Evolutionary conservation across 2,113 vertebrate species (phyloP), one percentile per base, ranked within the genome.

Genomic region (Aleadryas rufinucha): DNA sequence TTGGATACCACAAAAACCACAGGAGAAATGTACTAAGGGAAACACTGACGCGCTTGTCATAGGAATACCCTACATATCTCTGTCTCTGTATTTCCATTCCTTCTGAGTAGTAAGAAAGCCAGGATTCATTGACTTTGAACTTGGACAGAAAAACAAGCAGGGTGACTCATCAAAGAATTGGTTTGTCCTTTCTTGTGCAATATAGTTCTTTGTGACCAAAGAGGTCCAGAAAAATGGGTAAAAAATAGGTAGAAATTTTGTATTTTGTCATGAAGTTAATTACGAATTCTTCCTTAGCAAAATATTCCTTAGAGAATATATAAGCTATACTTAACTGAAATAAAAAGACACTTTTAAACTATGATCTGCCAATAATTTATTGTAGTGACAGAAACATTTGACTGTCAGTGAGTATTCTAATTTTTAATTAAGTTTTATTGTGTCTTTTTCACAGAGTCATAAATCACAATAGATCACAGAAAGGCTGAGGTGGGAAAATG

Each of bases 1-100:
- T 13, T 86, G 85, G 86, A 77, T 74, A 91, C 93, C 95, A 89
- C 92, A 89, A 94, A 97, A 97, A 85, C 77, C 92, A 92, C 95
- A 92, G 68, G 33, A 92, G 92, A 90, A 92, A 74, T 57, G 50
- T 70, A 66, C 66, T 87, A 86, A 78, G 75, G 94, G 90, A 90
- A 95, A 80, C 71, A 60, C 68, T 92, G 86, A 96, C 30, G 47
- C 59, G 69, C 50, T 94, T 77, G 60, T 95, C 88, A 74, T 47
- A 90, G 59, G 53, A 92, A 90, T 66, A 93, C 68, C 54, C 80
- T 45, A 45, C 42, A 16, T 80, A 52, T 54, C 47, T 79, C 57
- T 77, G 44, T 76, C 57, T 79, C 39, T 42, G 49, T 26, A 18
- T 85, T 76, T 94, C 84, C 50, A n/a, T 81, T 96, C 66, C 75